These are phyloP conservation scores for Lycorma delicatula DNA, from an alignment of 1,140 invertebrate species.

Conservation along the genomic window DNA sequence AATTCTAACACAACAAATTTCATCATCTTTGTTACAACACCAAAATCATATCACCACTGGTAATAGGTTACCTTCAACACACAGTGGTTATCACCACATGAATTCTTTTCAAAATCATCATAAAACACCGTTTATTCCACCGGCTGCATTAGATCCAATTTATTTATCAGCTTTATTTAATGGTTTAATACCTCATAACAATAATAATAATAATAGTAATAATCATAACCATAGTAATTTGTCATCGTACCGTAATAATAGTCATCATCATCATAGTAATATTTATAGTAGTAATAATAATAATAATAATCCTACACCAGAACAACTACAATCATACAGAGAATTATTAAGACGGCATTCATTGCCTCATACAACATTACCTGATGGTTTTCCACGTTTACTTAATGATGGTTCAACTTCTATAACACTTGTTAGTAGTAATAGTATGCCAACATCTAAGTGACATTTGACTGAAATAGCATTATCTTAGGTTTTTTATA, in stretches of 20 bases:
- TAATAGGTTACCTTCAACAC: too few relatives aligned
- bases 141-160: slow-evolving; percentile 31
- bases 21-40: too few relatives aligned
- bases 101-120: neutral
- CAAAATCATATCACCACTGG: too few relatives aligned
- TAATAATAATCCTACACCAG: slow-evolving; percentile 27
- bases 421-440: slow-evolving; percentile 26
- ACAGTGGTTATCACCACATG: neutral
- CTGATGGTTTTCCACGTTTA: slow-evolving; percentile 20
- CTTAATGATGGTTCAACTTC: slow-evolving; percentile 27
- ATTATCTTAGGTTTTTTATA: too few relatives aligned
- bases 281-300: slow-evolving; percentile 27
- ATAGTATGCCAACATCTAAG: slow-evolving; percentile 23
- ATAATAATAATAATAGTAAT: too few relatives aligned
- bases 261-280: slow-evolving; percentile 27
- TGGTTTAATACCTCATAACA: slow-evolving; percentile 34
- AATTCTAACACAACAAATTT: too few relatives aligned
- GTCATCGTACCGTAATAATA: neutral
- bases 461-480: too few relatives aligned
- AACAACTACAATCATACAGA: slow-evolving; percentile 40
- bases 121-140: neutral
- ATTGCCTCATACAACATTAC: slow-evolving; percentile 1
- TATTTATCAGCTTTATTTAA: slow-evolving; percentile 39
- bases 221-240: too few relatives aligned
- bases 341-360: slow-evolving; percentile 30